These are phyloP conservation scores for Battus philenor DNA, from an alignment of 1,140 invertebrate species.

Conservation along the genomic window DNA sequence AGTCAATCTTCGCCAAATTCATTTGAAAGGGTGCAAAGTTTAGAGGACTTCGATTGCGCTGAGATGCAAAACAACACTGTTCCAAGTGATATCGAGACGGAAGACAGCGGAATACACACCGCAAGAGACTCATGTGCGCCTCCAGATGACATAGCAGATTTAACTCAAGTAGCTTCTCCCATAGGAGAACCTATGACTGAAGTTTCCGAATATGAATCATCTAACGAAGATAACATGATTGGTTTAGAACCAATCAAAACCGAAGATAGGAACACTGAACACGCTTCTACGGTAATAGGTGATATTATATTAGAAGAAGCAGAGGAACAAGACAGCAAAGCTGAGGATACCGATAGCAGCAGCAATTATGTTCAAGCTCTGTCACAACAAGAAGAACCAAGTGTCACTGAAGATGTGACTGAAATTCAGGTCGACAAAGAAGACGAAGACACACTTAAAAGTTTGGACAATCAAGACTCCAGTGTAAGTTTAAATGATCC, in stretches of 20 bases:
- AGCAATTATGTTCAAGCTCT: slow-evolving; percentile 66
- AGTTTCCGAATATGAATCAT: slow-evolving; percentile 67
- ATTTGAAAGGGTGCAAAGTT: slow-evolving; percentile 81
- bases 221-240: slow-evolving; percentile 54
- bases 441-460: slow-evolving; percentile 73
- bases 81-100: slow-evolving; percentile 82
- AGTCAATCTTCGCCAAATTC: slow-evolving; percentile 73
- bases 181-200: slow-evolving; percentile 68
- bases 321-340: slow-evolving; percentile 53
- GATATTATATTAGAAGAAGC: slow-evolving; percentile 55
- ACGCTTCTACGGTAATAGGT: slow-evolving; percentile 32
- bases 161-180: slow-evolving; percentile 67
- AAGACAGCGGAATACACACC: slow-evolving; percentile 89
- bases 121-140: slow-evolving; percentile 86
- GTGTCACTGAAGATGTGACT: slow-evolving; percentile 64
- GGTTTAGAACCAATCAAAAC: slow-evolving; percentile 41
- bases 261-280: slow-evolving; percentile 31
- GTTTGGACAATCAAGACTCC: slow-evolving; percentile 72
- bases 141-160: slow-evolving; percentile 81
- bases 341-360: slow-evolving; percentile 58
- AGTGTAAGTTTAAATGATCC: slow-evolving; percentile 76
- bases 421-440: slow-evolving; percentile 72
- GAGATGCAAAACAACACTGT: slow-evolving; percentile 71
- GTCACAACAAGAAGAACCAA: slow-evolving; percentile 67
- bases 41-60: slow-evolving; percentile 78